Evolutionary conservation across 2,797 vertebrate genomes (phyloP).

Genomic region (Enteromius treurensis): DNA sequence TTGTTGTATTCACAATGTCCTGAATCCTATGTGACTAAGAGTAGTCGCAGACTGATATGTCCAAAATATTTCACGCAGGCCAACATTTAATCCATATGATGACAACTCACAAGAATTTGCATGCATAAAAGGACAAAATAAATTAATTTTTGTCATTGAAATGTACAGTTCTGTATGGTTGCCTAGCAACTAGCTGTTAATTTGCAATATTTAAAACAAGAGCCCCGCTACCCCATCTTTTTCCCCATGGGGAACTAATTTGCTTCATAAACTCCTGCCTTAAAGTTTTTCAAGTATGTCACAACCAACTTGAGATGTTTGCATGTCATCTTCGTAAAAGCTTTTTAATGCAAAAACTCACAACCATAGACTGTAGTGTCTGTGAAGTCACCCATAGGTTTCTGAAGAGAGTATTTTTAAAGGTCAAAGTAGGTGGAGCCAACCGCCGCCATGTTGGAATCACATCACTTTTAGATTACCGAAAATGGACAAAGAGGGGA

Average conservation of each 20-base stretch:
- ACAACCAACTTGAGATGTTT: neutral
- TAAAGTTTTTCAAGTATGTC: neutral
- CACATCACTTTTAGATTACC: too few species aligned
- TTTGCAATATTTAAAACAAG: neutral
- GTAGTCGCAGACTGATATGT: neutral
- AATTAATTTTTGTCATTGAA: neutral
- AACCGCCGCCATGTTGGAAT: too few species aligned
- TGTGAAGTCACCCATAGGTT: too few species aligned
- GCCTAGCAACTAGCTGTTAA: slow-evolving; percentile 20
- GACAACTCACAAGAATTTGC: neutral
- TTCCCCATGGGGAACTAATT: neutral
- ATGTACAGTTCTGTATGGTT: slow-evolving; percentile 3
- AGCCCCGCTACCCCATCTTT: neutral
- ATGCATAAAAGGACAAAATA: neutral
- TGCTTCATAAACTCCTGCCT: slow-evolving; percentile 13
- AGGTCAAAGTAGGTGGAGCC: too few species aligned
- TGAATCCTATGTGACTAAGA: neutral
- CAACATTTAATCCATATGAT: neutral
- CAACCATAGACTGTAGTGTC: too few species aligned
- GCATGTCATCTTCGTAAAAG: neutral
- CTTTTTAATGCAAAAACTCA: too few species aligned
- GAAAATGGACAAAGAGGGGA: too few species aligned
- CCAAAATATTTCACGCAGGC: neutral
- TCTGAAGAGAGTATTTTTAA: too few species aligned
- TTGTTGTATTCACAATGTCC: neutral